Evolutionary conservation across 2,888 invertebrate genomes (phyloP), one percentile per base, ranked within the genome.

Genomic region (Andrena chrysosceles): DNA sequence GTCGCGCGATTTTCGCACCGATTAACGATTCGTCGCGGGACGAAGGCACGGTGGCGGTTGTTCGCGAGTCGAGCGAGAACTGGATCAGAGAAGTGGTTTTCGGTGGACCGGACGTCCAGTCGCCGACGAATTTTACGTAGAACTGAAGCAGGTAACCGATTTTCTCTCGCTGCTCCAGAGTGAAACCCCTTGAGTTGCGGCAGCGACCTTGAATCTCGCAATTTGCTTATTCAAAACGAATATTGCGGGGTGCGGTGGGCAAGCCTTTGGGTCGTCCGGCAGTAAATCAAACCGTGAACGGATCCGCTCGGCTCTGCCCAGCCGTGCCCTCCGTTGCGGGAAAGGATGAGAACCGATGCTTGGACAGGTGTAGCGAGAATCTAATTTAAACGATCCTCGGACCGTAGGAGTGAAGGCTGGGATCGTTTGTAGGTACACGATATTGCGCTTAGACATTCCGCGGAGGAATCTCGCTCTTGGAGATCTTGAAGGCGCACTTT

Each of bases 141-240:
- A 92, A 93, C 93, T 93, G 93, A 93, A 79, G 81, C 91, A 90
- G 91, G 90, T 91, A 90, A 84, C 85, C 66, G 71, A 68, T 83
- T 76, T 84, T 77, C 77, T 77, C 70, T 66, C 42, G 31, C 63
- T 60, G 52, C 48, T 26, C 4, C 33, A 5, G 70, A 29, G 71
- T 64, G 33, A 54, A 79, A 89, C 87, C 86, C 90, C 90, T 87
- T 88, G 77, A 83, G 77, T 31, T 16, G 66, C 76, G 52, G 66
- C 75, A 90, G 86, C 93, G 90, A 86, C 93, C 94, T 93, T 92
- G 93, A 89, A 91, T 91, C 87, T 90, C 88, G 90, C 84, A 93
- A 93, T 93, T 93, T 93, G 84, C 87, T 78, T 87, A 85, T 83
- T 83, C 86, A 68, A 78, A 85, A 79, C 81, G 78, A 85, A 83